Conservation (phyloP, 92 coral and sea anemone species). For the Parazoanthus atlanticus region DNA sequence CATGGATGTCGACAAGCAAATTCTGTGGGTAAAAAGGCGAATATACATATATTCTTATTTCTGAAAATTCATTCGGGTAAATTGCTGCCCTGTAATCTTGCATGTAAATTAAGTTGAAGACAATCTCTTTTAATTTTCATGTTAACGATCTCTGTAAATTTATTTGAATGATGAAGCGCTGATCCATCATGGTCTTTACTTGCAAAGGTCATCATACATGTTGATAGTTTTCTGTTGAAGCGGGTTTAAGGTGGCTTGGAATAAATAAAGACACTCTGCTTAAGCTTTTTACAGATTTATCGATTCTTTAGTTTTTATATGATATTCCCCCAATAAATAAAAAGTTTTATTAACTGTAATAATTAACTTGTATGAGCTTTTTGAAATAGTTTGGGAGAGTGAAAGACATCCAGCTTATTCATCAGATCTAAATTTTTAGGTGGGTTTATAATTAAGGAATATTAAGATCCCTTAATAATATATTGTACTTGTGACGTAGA, state of each 20-base stretch:
- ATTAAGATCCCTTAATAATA: too few species aligned
- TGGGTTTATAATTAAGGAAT: too few species aligned
- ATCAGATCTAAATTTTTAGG: too few species aligned
- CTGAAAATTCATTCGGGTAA: too few species aligned
- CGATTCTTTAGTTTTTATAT: too few species aligned
- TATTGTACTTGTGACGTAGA: too few species aligned
- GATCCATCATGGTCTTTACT: not conserved
- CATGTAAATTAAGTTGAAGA: not conserved
- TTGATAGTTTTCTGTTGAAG: not conserved
- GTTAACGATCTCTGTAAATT: not conserved
- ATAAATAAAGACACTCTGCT: not conserved
- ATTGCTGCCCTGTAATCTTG: not conserved
- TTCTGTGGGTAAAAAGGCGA: not conserved
- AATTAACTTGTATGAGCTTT: too few species aligned
- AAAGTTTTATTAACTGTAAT: too few species aligned
- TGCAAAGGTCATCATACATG: not conserved
- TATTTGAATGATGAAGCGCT: not conserved
- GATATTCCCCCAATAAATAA: too few species aligned
- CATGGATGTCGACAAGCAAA: not conserved
- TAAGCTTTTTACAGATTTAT: not conserved
- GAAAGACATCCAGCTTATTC: too few species aligned
- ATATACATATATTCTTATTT: too few species aligned
- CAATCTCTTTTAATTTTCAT: not conserved
- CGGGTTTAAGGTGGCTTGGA: not conserved
- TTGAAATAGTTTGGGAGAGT: too few species aligned